Percentiles rank a stretch among this genome's conserved stretches.
These are phyloP conservation scores for Spinibarbus caldwelli DNA, from an alignment of 2,797 vertebrate species.

Conservation along the genomic window DNA sequence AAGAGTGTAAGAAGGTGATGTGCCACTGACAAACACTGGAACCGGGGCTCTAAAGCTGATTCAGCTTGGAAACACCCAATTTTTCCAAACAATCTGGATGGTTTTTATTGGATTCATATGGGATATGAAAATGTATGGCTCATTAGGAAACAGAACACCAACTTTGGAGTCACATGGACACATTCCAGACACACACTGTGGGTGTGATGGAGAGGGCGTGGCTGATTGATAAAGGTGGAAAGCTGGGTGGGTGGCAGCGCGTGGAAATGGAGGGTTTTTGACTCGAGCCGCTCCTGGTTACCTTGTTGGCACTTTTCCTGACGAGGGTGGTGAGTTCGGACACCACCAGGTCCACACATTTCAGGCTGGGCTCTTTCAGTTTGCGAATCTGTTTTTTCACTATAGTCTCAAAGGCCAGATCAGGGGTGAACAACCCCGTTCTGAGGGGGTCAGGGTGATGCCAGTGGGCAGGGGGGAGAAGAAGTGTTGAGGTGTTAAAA, in stretches of 20 bases:
- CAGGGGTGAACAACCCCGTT: constrained; percentile 93
- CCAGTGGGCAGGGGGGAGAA: background rate
- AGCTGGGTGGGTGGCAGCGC: constrained; percentile 33
- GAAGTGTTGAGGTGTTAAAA: constrained; percentile 59
- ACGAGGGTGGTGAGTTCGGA: constrained; percentile 88
- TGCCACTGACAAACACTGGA: background rate
- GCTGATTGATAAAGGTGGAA: constrained; percentile 56
- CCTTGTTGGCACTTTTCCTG: constrained; percentile 90
- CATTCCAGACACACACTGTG: constrained; percentile 46
- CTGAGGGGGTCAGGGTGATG: constrained; percentile 70
- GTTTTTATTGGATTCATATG: constrained; percentile 27
- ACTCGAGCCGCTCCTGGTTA: constrained; percentile 71
- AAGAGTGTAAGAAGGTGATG: background rate
- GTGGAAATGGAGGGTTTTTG: constrained; percentile 52
- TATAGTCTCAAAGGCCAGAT: constrained; percentile 92
- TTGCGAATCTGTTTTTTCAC: constrained; percentile 95
- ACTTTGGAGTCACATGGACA: constrained; percentile 18
- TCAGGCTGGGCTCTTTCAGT: constrained; percentile 91
- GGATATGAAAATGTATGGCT: constrained; percentile 9
- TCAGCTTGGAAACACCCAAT: constrained; percentile 18
- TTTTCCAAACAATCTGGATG: constrained; percentile 49
- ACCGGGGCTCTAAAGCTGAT: background rate
- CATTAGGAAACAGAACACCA: background rate
- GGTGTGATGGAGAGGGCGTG: constrained; percentile 27
- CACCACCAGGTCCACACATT: constrained; percentile 92